Evolutionary conservation across 1,140 invertebrate species (phyloP), one percentile per base, ranked within the genome.

Genomic region (Brachionus rubens): DNA sequence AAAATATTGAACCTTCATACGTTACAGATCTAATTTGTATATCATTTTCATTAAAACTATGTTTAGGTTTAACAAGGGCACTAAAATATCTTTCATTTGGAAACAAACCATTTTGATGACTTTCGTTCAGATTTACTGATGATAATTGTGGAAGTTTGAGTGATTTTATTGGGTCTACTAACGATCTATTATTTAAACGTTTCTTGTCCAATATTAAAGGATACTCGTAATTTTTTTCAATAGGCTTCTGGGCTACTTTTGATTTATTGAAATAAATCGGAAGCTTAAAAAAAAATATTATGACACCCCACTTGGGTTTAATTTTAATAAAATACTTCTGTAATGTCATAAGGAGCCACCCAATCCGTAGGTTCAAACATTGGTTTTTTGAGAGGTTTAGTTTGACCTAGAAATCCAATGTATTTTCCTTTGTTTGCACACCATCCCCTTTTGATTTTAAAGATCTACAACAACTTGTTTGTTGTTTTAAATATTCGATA

Each of bases 381-480:
- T 21, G 82, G 81, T 54, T 81, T 82, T 36, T 77, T 78, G 67
- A 83, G 80, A 2, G 80, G 78, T 68, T 81, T 76, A 62, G 79
- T 80, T 77, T 83, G 82, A 40, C 82, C 79, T 56, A 82, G 82
- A 62, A 82, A 84, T 5, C 83, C 83, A 33, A 84, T 78, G 78
- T 82, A 84, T 59, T 80, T 54, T 7, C 83, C 83, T 54, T 81
- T 81, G 12, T 43, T 76, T 26, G 80, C 82, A 80, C 80, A 82
- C 83, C 82, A 83, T 7, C 82, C 80, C 47, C 82, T 83, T 70
- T 36, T 77, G 48, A 48, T 14, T 28, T 70, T n/a, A 77, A n/a
- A n/a, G n/a, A n/a, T n/a, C n/a, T n/a, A n/a, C n/a, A n/a, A n/a
- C n/a, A n/a, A n/a, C n/a, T n/a, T n/a, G n/a, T n/a, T n/a, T n/a